Base-by-base conservation (phyloP, 2,113 vertebrate species). In the Numida meleagris region DNA sequence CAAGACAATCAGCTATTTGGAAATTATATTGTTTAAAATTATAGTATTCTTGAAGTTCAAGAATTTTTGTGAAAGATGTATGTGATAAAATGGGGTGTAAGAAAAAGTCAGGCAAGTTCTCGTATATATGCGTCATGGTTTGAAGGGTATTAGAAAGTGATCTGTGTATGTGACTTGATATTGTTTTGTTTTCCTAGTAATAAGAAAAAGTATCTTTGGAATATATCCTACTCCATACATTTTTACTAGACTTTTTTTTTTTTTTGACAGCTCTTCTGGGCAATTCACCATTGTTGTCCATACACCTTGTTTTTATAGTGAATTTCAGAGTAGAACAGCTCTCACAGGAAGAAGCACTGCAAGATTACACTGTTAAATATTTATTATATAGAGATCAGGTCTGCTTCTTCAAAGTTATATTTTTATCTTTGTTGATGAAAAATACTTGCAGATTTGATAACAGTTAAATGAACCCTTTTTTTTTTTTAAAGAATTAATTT, bases 111-210 rank as follows among this genome's bases (percentile, higher is more conserved):
- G 33, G 5, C n/a, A 79, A 58, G 19, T 43, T 71, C 12, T 74
- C 29, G 51, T 4, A 1, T 12, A 6, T 31, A 6, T 6, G 14
- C 10, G 33, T 25, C 51, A 55, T 3, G 7, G 12, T 88, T 66
- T 42, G 14, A 79, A 58, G 12, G 51, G 2, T 27, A 58, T 58
- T 58, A 34, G 34, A 20, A 55, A 17, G 3, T 23, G 48, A 33
- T 9, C 36, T 38, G 8, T 10, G 66, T 0, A 0, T 6, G 3
- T 5, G 7, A 21, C 5, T 74, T 48, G 4, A 14, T 73, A 68
- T 45, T 58, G 33, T 23, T 61, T 87, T 75, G 12, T 38, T 82
- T 89, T 78, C 11, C 14, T 61, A 25, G 13, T 14, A 46, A 78
- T 25, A 72, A 48, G 67, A 66, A 85, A 9, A 9, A 68, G 1